phyloP scores from a whole-genome alignment of 2,888 invertebrate species.

The Pilophorus perplexus region DNA sequence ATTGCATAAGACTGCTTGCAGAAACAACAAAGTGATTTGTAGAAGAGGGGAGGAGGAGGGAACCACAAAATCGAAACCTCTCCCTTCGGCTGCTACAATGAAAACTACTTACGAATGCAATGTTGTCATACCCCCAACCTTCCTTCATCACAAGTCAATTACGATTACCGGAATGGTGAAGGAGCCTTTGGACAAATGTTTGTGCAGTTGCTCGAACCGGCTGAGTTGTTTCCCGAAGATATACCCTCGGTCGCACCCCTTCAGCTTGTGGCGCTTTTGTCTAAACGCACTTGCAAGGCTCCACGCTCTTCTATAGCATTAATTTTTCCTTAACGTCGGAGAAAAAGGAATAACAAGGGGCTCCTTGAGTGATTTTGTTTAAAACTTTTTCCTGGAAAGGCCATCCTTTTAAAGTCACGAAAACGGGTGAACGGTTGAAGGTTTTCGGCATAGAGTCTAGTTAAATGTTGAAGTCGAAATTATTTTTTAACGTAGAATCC shows the following conservation, averaged over 20 bases:
- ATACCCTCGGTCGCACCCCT: not conserved
- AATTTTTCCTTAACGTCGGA: too few species aligned
- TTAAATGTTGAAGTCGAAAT: too few species aligned
- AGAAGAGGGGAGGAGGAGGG: not conserved
- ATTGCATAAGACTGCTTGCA: constrained; percentile 19
- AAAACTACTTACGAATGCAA: constrained; percentile 38
- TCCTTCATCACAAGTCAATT: constrained; percentile 44
- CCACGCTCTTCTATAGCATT: too few species aligned
- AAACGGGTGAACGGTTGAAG: too few species aligned
- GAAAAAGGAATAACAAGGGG: too few species aligned
- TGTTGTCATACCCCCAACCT: constrained; percentile 28
- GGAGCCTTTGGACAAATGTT: constrained; percentile 35
- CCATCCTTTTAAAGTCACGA: too few species aligned
- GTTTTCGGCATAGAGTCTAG: too few species aligned
- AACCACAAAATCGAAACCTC: constrained; percentile 13
- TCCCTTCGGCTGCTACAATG: not conserved
- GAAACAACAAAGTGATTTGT: constrained; percentile 22
- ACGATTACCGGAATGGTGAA: constrained; percentile 40
- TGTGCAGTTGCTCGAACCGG: constrained; percentile 33
- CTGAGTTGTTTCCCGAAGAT: not conserved
- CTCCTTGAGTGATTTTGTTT: too few species aligned
- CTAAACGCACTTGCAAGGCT: too few species aligned
- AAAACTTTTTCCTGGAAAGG: too few species aligned
- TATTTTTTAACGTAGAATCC: too few species aligned
- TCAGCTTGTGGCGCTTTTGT: too few species aligned